A percentile compares a stretch with the other conserved stretches of the same genome.
Conservation (phyloP, 30 jellyfish, hydroid and myxozoan genomes). For the Haliclystus octoradiatus region DNA sequence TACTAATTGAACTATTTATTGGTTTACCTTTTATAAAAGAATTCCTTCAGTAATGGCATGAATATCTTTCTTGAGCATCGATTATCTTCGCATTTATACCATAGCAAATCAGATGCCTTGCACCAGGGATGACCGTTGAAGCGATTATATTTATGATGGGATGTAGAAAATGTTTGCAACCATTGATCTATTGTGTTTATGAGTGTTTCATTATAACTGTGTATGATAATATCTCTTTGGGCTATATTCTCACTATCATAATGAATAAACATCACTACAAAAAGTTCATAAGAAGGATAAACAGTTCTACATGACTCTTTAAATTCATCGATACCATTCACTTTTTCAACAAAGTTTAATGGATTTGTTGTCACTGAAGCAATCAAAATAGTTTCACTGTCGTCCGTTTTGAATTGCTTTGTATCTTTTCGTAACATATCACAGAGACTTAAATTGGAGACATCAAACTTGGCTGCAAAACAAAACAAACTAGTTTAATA, state of each 20-base stretch:
- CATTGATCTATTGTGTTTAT: too few relatives aligned
- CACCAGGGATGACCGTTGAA: too few relatives aligned
- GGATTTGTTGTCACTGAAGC: slow-evolving; percentile 51
- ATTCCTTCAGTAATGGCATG: slow-evolving; percentile 42
- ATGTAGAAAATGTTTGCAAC: too few relatives aligned
- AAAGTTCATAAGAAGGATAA: neutral
- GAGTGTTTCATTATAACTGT: neutral
- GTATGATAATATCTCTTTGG: neutral
- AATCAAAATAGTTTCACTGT: slow-evolving; percentile 19
- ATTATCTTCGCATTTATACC: slow-evolving; percentile 19
- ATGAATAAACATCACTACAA: neutral
- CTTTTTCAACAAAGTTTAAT: slow-evolving; percentile 16
- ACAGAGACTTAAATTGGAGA: slow-evolving; percentile 14
- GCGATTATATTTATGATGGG: neutral
- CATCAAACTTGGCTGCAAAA: slow-evolving; percentile 45
- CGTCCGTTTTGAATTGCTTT: slow-evolving; percentile 9
- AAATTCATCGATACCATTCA: neutral
- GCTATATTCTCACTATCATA: neutral
- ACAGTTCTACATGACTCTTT: neutral
- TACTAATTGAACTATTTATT: too few relatives aligned
- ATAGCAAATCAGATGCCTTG: too few relatives aligned
- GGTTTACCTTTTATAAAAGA: slow-evolving; percentile 29
- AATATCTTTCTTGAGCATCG: slow-evolving; percentile 51
- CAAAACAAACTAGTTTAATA: too few relatives aligned
- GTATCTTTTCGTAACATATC: slow-evolving; percentile 76